Base-by-base conservation (phyloP, 2,113 vertebrate species). In the Shinisaurus crocodilurus region DNA sequence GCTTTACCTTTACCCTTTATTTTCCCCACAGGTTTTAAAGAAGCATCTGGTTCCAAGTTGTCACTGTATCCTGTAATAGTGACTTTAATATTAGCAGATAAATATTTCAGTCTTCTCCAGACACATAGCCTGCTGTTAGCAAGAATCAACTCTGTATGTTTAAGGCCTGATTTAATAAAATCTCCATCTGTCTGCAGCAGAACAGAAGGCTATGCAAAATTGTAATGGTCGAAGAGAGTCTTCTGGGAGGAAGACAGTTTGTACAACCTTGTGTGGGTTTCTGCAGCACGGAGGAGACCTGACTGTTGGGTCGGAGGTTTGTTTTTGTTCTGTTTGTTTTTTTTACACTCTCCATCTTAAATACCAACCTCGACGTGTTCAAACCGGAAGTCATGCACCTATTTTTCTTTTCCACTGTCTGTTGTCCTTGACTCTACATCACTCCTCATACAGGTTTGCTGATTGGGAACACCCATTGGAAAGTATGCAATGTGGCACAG, bases 151-250 rank as follows among this genome's bases (percentile, higher is more conserved):
- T 12, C 7, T 93, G 34, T 89, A 74, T 13, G 45, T 50, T 82
- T 85, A 94, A 88, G 92, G 88, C n/a, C 77, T 91, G 90, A 77
- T 90, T 85, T 27, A 67, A 7, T 85, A 87, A 93, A 92, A 93
- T 86, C 90, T 43, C 15, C 88, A 83, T 63, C 83, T 75, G 15
- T 32, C 76, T 89, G 82, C 81, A 80, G 67, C 40, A 90, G 72
- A 90, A 92, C 84, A 93, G 29, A 76, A 6, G 12, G 2, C 23
- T 72, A 84, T 88, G 88, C 65, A 93, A 94, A 94, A 93, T 32
- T 81, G 91, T 88, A 88, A 70, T 37, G 77, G 85, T 74, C 43
- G 18, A 88, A 76, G 65, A 50, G 85, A 93, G 81, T 48, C 91
- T 54, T 65, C 29, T 1, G 0, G 0, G 32, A 89, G 79, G 57